phyloP scores from a whole-genome alignment of 1,140 invertebrate genomes.

The Coenobita brevimanus region DNA sequence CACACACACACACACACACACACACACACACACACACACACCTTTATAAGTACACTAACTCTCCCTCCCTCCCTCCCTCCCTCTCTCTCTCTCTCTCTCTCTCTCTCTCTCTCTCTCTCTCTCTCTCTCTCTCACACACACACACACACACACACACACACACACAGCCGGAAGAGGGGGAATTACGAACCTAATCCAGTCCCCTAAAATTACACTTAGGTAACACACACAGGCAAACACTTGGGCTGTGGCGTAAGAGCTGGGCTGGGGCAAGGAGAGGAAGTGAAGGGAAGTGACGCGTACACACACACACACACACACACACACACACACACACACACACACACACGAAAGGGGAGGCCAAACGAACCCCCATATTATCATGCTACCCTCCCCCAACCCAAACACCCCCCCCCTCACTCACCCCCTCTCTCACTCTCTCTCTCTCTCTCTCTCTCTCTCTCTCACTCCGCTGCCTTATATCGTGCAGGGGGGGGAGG shows the following conservation, averaged over 20 bases:
- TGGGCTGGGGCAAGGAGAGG: neutral
- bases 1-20: neutral
- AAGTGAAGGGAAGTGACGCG: neutral
- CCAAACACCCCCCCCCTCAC: too few species aligned
- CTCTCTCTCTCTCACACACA: neutral
- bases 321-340: neutral
- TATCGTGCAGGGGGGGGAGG: too few species aligned
- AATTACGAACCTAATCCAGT: too few species aligned
- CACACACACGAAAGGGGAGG: neutral
- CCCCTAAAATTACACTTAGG: too few species aligned
- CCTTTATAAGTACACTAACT: neutral
- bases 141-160: slow-evolving; percentile 6
- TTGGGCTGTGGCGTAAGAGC: neutral
- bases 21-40: neutral
- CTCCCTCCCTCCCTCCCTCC: neutral
- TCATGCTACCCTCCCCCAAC: too few species aligned
- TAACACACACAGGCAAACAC: too few species aligned
- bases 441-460: too few species aligned
- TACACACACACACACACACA: neutral
- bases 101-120: too few species aligned
- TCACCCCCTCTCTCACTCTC: too few species aligned
- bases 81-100: neutral
- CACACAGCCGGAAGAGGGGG: too few species aligned
- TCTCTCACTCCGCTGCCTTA: too few species aligned
- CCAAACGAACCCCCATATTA: too few species aligned